phyloP scores from a whole-genome alignment of 2,113 vertebrate genomes.

The Tyrannus savana region DNA sequence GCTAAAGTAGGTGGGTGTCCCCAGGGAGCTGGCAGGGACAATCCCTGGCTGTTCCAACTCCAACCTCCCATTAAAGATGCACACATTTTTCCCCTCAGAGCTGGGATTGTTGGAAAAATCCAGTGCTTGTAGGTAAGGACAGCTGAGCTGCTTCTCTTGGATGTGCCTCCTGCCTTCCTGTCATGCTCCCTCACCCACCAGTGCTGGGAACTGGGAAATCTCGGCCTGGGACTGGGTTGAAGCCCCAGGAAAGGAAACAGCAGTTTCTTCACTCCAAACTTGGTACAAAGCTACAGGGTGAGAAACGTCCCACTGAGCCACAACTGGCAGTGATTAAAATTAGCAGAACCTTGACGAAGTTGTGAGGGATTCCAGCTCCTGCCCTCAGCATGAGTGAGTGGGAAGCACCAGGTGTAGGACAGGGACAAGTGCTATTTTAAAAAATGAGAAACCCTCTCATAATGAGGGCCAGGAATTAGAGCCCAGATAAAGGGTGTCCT shows the following conservation, averaged over 20 bases:
- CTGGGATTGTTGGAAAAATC: background rate
- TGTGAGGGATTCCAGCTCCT: constrained; percentile 26
- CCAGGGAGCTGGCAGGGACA: background rate
- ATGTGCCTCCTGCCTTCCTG: background rate
- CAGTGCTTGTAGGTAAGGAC: background rate
- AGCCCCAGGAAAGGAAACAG: background rate
- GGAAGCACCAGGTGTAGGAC: constrained; percentile 62
- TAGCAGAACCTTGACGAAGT: constrained; percentile 22
- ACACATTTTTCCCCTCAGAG: background rate
- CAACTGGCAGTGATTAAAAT: background rate
- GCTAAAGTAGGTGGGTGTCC: background rate
- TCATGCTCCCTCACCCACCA: accelerated
- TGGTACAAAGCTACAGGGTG: background rate
- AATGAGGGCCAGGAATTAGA: constrained; percentile 69
- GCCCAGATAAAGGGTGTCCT: constrained; percentile 54
- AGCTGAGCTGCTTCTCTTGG: background rate
- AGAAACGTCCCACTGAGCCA: background rate
- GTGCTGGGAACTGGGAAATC: background rate
- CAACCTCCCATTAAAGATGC: background rate
- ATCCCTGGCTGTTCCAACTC: background rate
- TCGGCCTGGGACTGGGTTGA: background rate
- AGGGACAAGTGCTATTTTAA: constrained; percentile 40
- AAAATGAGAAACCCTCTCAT: constrained; percentile 68
- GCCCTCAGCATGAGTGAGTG: constrained; percentile 49
- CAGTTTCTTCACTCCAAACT: background rate